phyloP scores from a whole-genome alignment of 2,797 vertebrate species.

The Morus bassanus region DNA sequence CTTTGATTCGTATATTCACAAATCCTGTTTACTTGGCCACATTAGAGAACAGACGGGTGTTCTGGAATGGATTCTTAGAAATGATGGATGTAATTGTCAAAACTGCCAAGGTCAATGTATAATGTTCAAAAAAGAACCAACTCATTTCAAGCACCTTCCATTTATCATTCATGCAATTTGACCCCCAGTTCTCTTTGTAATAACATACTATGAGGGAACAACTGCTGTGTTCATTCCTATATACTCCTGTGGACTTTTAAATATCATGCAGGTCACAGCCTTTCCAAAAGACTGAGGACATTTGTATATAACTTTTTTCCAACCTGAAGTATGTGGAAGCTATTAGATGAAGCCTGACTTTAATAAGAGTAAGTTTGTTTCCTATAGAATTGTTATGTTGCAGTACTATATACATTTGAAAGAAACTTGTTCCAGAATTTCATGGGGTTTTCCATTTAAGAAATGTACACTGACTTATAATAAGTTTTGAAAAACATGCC shows the following conservation, averaged over 20 bases:
- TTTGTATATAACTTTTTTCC: slow-evolving; percentile 79
- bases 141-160: slow-evolving; percentile 89
- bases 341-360: slow-evolving; percentile 63
- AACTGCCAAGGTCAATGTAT: slow-evolving; percentile 96
- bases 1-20: slow-evolving; percentile 88
- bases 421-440: slow-evolving; percentile 4
- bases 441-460: background rate
- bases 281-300: slow-evolving; percentile 78
- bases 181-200: slow-evolving; percentile 91
- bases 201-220: slow-evolving; percentile 88
- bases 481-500: background rate
- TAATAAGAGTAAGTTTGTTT: slow-evolving; percentile 53
- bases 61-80: slow-evolving; percentile 89
- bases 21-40: slow-evolving; percentile 91
- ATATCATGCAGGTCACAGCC: slow-evolving; percentile 79
- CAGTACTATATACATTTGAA: background rate
- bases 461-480: background rate
- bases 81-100: slow-evolving; percentile 98
- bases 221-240: slow-evolving; percentile 88
- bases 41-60: slow-evolving; percentile 82
- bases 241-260: slow-evolving; percentile 84
- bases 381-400: background rate
- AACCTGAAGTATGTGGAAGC: slow-evolving; percentile 66
- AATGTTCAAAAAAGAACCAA: slow-evolving; percentile 86
- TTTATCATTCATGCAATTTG: slow-evolving; percentile 92